Conservation (phyloP, 2,888 invertebrate species). For the Deilephila elpenor region DNA sequence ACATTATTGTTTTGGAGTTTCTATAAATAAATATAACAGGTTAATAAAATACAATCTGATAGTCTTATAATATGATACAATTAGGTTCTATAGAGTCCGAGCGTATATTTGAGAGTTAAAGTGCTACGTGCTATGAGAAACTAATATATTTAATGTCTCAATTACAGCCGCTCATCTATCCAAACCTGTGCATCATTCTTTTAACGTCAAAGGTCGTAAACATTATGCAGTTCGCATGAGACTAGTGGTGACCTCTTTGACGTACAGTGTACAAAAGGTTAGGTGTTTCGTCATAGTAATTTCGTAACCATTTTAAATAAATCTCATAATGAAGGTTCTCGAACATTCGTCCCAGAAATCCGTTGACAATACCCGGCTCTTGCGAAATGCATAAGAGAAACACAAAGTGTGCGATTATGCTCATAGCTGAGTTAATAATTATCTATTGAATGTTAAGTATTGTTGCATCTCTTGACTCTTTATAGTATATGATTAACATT, state of each 20-base stretch:
- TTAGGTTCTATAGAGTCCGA: too few relatives aligned
- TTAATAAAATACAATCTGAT: too few relatives aligned
- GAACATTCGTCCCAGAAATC: conserved; percentile 48
- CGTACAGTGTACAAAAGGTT: conserved; percentile 44
- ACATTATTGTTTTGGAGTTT: too few relatives aligned
- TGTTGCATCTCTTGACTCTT: background rate
- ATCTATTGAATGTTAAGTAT: background rate
- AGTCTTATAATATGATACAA: too few relatives aligned
- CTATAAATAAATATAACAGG: too few relatives aligned
- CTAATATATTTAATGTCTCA: conserved; percentile 8
- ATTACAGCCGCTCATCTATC: background rate
- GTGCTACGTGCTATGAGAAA: background rate
- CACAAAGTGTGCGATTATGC: background rate
- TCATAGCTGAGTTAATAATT: background rate
- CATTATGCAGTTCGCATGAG: conserved; percentile 39
- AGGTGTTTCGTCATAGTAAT: conserved; percentile 38
- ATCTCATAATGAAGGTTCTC: conserved; percentile 54
- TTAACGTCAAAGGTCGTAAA: conserved; percentile 24
- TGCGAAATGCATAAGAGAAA: conserved; percentile 10
- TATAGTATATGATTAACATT: background rate
- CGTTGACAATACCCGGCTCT: conserved; percentile 47
- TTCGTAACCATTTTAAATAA: conserved; percentile 61
- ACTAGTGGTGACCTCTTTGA: conserved; percentile 42
- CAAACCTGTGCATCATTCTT: conserved; percentile 20
- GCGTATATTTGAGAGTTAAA: background rate